Percentiles rank a stretch among this genome's conserved stretches.
phyloP scores from a whole-genome alignment of 2,888 invertebrate genomes.

The Macrophya annulata region DNA sequence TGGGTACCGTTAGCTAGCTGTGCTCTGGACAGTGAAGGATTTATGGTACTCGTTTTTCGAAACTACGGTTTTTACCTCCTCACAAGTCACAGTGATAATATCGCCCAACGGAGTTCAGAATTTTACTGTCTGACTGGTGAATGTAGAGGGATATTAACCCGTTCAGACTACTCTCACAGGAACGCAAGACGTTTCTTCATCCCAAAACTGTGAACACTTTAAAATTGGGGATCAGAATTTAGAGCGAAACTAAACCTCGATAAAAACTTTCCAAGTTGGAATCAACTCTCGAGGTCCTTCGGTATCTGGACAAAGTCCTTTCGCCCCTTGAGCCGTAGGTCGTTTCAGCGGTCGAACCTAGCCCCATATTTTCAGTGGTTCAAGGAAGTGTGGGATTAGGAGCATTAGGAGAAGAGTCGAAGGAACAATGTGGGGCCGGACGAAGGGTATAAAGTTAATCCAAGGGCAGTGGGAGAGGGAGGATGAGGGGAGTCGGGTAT shows the following conservation, averaged over 20 bases:
- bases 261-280: not conserved
- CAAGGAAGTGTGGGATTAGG: conserved; percentile 27
- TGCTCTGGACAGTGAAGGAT: conserved; percentile 37
- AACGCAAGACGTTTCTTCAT: not conserved
- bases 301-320: not conserved
- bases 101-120: not conserved
- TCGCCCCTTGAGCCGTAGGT: not conserved
- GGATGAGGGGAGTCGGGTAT: not conserved
- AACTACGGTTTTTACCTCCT: not conserved
- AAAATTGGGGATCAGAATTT: not conserved
- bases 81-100: not conserved
- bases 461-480: not conserved
- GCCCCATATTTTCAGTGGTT: conserved; percentile 7
- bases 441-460: conserved; percentile 47
- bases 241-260: not conserved
- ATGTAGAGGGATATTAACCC: not conserved
- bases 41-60: conserved; percentile 38
- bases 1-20: conserved; percentile 34
- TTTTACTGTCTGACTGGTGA: not conserved
- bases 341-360: not conserved
- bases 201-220: not conserved
- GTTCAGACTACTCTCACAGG: not conserved
- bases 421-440: conserved; percentile 38
- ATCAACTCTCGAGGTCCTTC: not conserved
- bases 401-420: conserved; percentile 41